Conservation (phyloP, 2,113 vertebrate species). For the Pseudopipra pipra region DNA sequence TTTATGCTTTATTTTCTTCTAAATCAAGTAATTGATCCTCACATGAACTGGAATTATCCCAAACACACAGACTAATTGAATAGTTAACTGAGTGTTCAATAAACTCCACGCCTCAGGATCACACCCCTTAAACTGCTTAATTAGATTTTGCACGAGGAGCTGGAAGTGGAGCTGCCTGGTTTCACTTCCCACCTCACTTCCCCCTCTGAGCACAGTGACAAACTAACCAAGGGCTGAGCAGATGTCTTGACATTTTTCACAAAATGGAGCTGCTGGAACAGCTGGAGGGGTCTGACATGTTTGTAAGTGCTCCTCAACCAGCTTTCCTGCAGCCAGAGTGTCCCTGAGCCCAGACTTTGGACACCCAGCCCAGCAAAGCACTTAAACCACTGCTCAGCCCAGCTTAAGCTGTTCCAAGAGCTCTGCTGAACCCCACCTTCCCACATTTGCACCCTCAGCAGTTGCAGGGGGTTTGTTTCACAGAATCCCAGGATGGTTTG, state of each 20-base stretch:
- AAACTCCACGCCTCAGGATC: constrained; percentile 1
- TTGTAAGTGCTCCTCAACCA: not conserved
- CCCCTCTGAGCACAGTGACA: not conserved
- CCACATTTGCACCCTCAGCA: rapidly evolving
- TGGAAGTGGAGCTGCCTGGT: not conserved
- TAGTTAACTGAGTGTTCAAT: constrained; percentile 25
- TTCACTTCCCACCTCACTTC: not conserved
- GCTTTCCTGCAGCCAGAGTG: not conserved
- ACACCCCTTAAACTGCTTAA: not conserved
- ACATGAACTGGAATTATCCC: constrained; percentile 32
- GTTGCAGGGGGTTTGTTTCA: rapidly evolving
- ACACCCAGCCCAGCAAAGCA: not conserved
- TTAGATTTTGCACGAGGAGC: not conserved
- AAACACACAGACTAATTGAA: constrained; percentile 5
- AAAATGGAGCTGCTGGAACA: rapidly evolving
- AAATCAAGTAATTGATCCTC: constrained; percentile 53
- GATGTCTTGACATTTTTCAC: not conserved
- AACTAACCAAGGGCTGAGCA: too few species aligned
- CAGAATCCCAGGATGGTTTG: rapidly evolving
- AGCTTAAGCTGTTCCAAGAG: not conserved
- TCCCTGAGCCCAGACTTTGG: rapidly evolving
- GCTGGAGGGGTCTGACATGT: not conserved
- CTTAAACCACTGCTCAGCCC: rapidly evolving
- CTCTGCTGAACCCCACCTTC: not conserved
- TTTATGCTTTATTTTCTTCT: constrained; percentile 30